Conservation (phyloP, 2,797 vertebrate species). For the Alcedo quadribrachys region DNA sequence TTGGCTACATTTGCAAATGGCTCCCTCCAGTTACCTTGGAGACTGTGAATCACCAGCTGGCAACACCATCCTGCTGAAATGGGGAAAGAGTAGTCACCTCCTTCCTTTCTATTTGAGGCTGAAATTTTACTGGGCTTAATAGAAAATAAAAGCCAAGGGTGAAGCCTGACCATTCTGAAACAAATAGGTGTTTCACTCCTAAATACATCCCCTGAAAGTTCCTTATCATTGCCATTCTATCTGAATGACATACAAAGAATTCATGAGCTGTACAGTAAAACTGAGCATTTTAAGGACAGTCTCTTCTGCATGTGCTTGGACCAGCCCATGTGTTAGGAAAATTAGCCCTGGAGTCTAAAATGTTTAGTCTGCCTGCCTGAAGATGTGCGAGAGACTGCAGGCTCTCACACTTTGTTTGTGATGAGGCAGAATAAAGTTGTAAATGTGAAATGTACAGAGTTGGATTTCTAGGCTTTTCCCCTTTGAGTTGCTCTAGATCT, state of each 20-base stretch:
- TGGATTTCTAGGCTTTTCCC: background rate
- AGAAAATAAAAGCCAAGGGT: background rate
- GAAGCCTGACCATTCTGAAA: background rate
- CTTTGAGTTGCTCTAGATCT: background rate
- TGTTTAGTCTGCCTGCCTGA: conserved; percentile 38
- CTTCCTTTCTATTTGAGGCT: background rate
- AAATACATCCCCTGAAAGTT: background rate
- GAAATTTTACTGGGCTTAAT: background rate
- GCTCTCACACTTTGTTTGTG: background rate
- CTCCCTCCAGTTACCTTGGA: background rate
- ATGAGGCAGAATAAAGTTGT: background rate
- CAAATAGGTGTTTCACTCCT: background rate
- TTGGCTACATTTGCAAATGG: background rate
- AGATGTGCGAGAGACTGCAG: background rate
- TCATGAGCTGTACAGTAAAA: background rate
- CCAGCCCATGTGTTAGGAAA: background rate
- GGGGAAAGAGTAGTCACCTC: background rate
- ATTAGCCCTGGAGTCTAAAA: background rate
- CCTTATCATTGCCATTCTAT: background rate
- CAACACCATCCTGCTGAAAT: background rate
- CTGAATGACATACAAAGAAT: background rate
- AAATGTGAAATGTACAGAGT: background rate
- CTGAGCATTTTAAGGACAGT: background rate
- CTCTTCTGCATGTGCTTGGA: background rate
- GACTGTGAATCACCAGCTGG: background rate